These are phyloP conservation scores for Nannospalax galili DNA, from an alignment of 2,113 vertebrate genomes.

Conservation along the genomic window DNA sequence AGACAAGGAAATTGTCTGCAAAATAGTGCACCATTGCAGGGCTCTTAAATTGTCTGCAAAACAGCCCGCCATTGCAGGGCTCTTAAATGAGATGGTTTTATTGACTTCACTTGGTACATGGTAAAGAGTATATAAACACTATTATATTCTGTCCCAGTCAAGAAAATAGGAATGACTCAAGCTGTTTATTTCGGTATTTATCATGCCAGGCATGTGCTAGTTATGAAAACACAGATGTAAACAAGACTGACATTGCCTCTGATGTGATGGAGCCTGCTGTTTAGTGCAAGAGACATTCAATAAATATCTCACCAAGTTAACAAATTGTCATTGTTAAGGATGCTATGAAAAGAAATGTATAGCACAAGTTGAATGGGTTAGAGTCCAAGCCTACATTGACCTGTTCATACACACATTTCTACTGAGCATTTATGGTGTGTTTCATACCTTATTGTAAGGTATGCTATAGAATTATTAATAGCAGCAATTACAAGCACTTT, in stretches of 20 bases:
- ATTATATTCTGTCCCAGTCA: slow-evolving; percentile 26
- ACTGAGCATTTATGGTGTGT: not conserved
- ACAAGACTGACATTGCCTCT: not conserved
- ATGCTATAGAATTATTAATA: not conserved
- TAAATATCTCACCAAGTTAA: slow-evolving; percentile 3
- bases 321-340: not conserved
- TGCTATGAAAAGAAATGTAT: not conserved
- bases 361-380: not conserved
- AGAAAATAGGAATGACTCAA: slow-evolving; percentile 2
- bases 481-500: not conserved
- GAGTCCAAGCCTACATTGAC: not conserved
- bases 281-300: not conserved
- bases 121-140: slow-evolving; percentile 31
- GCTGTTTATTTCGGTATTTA: slow-evolving; percentile 22
- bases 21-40: not conserved
- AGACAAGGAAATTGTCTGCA: slow-evolving; percentile 60
- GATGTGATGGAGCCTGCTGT: not conserved
- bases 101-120: slow-evolving; percentile 34
- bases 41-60: slow-evolving; percentile 64
- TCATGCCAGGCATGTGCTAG: not conserved
- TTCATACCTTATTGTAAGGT: not conserved
- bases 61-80: not conserved
- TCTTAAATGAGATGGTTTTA: slow-evolving; percentile 48
- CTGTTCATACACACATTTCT: not conserved
- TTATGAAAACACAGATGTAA: not conserved